A percentile compares a stretch with the other conserved stretches of the same genome.
Evolutionary conservation across 2,888 invertebrate species (phyloP).

Genomic region (Trichogramma evanescens): DNA sequence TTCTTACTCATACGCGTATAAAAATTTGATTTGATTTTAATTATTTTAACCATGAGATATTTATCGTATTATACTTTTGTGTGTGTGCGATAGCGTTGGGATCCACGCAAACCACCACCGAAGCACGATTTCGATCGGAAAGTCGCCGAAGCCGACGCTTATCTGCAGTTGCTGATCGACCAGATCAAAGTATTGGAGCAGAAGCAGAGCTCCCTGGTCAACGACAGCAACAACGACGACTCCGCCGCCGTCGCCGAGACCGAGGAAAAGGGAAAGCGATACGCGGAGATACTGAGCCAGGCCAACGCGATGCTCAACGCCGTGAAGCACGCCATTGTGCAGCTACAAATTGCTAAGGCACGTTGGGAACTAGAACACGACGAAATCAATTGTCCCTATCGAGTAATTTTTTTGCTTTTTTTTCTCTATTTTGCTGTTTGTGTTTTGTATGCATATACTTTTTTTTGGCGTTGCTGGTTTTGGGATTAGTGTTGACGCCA

Average conservation of each 20-base stretch:
- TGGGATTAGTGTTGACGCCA: too few species aligned
- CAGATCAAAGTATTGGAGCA: slow-evolving; percentile 66
- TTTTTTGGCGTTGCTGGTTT: too few species aligned
- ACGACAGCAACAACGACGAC: slow-evolving; percentile 9
- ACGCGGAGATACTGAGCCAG: slow-evolving; percentile 36
- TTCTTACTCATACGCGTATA: background rate
- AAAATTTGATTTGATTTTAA: slow-evolving; percentile 5
- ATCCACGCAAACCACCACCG: slow-evolving; percentile 53
- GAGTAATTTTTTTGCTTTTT: too few species aligned
- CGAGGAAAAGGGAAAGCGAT: slow-evolving; percentile 35
- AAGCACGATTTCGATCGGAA: slow-evolving; percentile 70
- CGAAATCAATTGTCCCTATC: too few species aligned
- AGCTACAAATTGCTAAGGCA: slow-evolving; percentile 96
- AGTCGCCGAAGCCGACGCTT: slow-evolving; percentile 91
- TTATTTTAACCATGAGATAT: slow-evolving; percentile 6
- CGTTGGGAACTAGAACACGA: slow-evolving; percentile 24
- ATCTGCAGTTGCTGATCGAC: slow-evolving; percentile 90
- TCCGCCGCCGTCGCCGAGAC: slow-evolving; percentile 17
- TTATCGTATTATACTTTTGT: background rate
- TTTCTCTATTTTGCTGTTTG: too few species aligned
- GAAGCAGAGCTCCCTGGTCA: slow-evolving; percentile 29
- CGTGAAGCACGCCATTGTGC: slow-evolving; percentile 96
- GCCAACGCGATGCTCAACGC: slow-evolving; percentile 86
- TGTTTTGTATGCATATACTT: too few species aligned
- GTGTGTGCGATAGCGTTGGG: slow-evolving; percentile 47